Percentiles rank a stretch among this genome's conserved stretches.
phyloP scores from a whole-genome alignment of 2,888 invertebrate species.

The Trissolcus brochymenae region DNA sequence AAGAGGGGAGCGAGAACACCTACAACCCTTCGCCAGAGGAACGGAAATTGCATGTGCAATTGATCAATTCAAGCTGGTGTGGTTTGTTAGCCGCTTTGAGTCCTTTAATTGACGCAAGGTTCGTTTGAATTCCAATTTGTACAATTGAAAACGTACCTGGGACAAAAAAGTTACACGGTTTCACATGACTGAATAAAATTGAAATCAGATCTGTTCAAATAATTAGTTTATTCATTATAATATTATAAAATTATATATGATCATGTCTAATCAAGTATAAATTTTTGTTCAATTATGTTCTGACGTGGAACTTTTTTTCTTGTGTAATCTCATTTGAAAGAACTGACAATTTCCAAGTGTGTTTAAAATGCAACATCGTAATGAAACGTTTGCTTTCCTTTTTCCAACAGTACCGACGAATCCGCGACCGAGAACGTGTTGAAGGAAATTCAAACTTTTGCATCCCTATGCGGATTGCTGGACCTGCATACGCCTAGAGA shows the following conservation, averaged over 20 bases:
- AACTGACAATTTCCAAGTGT: no score
- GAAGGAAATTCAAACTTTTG: slow-evolving; percentile 92
- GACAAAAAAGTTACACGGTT: no score
- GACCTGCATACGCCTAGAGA: slow-evolving; percentile 89
- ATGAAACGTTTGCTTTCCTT: not conserved
- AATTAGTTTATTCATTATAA: no score
- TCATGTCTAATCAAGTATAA: no score
- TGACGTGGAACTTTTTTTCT: no score
- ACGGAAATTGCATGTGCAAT: slow-evolving; percentile 81
- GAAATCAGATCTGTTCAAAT: no score
- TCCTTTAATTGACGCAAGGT: slow-evolving; percentile 93
- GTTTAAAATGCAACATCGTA: no score
- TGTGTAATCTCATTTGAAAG: no score
- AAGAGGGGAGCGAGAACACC: slow-evolving; percentile 69
- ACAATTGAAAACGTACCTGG: not conserved
- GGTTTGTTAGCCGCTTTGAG: slow-evolving; percentile 94
- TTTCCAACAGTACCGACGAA: slow-evolving; percentile 87
- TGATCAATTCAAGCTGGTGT: slow-evolving; percentile 96
- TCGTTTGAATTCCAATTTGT: slow-evolving; percentile 43
- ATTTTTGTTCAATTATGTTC: no score
- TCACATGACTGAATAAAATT: no score
- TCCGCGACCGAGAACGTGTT: slow-evolving; percentile 93
- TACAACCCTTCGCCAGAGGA: slow-evolving; percentile 77
- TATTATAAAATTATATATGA: no score
- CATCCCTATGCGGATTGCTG: slow-evolving; percentile 91